phyloP scores from a whole-genome alignment of 2,888 invertebrate species.

The Hirtodrosophila trivittata region DNA sequence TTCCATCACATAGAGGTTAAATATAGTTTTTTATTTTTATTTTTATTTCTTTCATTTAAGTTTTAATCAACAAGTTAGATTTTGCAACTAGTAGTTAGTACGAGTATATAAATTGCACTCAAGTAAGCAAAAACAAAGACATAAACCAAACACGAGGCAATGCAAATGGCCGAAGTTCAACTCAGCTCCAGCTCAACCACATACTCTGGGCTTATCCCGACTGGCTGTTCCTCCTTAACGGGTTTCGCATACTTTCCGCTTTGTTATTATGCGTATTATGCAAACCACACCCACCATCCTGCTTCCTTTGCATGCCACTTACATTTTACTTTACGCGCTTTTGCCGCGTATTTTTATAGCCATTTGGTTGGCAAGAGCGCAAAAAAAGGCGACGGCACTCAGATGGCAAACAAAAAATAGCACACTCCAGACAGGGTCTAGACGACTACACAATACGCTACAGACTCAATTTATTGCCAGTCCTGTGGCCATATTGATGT shows the following conservation, averaged over 20 bases:
- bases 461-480: conserved; percentile 4
- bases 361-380: conserved; percentile 46
- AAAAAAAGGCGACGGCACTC: conserved; percentile 42
- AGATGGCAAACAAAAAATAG: conserved; percentile 18
- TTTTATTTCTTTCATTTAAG: conserved; percentile 26
- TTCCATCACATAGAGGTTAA: too few species aligned
- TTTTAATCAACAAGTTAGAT: conserved; percentile 49
- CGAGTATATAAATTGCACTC: conserved; percentile 46
- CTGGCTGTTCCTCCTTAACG: conserved; percentile 53
- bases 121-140: conserved; percentile 64
- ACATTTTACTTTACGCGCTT: conserved; percentile 76
- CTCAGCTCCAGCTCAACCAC: conserved; percentile 12
- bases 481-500: too few species aligned
- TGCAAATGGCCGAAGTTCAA: conserved; percentile 46
- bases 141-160: conserved; percentile 64
- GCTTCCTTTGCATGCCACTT: conserved; percentile 57
- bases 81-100: conserved; percentile 5
- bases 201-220: conserved; percentile 5
- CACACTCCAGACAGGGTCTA: neutral
- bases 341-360: conserved; percentile 64
- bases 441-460: conserved; percentile 38
- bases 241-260: conserved; percentile 72
- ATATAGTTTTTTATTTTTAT: too few species aligned
- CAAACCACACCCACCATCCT: conserved; percentile 47
- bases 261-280: conserved; percentile 78